Conservation (phyloP, 2,113 vertebrate species). For the Motacilla tschutschensis region DNA sequence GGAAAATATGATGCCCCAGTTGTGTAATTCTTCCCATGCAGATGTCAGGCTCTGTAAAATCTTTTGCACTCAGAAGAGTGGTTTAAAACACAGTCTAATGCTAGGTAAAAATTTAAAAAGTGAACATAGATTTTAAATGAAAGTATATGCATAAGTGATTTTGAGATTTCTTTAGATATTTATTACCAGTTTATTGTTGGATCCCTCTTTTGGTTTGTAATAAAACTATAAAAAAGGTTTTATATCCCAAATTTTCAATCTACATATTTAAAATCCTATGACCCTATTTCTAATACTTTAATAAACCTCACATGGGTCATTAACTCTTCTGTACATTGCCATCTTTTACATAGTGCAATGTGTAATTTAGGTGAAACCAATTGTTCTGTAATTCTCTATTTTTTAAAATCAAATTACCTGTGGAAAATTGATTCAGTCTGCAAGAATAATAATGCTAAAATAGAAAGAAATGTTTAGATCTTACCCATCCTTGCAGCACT, state of each 20-base stretch:
- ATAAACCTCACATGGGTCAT: background rate
- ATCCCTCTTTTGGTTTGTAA: background rate
- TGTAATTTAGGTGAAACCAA: background rate
- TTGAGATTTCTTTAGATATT: background rate
- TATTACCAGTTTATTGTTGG: background rate
- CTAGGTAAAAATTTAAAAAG: background rate
- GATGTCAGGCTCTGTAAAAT: background rate
- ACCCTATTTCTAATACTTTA: background rate
- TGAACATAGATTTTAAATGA: background rate
- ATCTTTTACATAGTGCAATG: background rate
- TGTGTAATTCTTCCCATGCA: background rate
- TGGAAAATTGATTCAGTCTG: background rate
- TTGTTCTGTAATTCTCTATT: background rate
- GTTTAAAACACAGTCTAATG: background rate
- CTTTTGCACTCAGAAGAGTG: background rate
- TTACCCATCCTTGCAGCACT: background rate
- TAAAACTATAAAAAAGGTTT: background rate
- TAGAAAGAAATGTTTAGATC: background rate
- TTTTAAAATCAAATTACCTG: background rate
- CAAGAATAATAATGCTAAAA: background rate
- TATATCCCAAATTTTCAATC: background rate
- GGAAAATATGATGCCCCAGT: rapidly evolving
- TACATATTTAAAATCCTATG: background rate
- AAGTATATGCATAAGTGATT: background rate
- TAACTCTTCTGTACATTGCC: background rate